Base-by-base conservation (phyloP, 35 echinoderm and acorn worm genomes). In the Strongylocentrotus purpuratus region DNA sequence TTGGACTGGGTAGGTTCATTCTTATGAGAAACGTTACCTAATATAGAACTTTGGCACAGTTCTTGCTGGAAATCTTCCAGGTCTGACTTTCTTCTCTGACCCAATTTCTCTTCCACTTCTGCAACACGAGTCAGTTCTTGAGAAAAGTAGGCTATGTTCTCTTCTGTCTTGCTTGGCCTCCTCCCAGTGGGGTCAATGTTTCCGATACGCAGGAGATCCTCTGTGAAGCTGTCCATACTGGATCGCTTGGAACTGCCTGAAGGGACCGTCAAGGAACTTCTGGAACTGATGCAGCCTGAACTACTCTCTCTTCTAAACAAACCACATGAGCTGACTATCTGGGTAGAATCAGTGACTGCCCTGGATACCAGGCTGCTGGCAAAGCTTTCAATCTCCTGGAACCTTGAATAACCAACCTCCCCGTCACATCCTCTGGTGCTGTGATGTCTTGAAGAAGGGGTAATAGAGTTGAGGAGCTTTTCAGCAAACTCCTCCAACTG, bases 211-310 rank as follows among this genome's bases (percentile, higher is more conserved):
- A 98, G 92, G 33, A 98, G 96, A 60, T 96, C 97, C 86, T 98
- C 97, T 7, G 97, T 98, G 94, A 98, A 98, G 88, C 96, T 97
- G 60, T 98, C 97, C 35, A 98, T 55, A 41, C 96, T 98, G 15
- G 97, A 94, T 18, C 96, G 86, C 58, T 96, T 97, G 85, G 96
- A 97, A 20, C 96, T 94, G 55, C 86, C n/a, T n/a, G 91, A 93
- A 28, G 91, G 91, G n/a, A 93, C 91, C n/a, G 91, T 93, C 48
- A 93, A 58, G 45, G 91, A 93, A 93, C 91, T 93, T 46, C 91
- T 47, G 10, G 91, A 93, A 58, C 91, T 93, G 91, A 93, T 58
- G 48, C 91, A 93, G 48, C 91, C 91, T 46, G 91, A 93, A 58
- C 91, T 93, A 31, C 91, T 93, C 31, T 93, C 91, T 58, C 48